Base-by-base conservation (phyloP, 2,113 vertebrate genomes). In the Macquaria ambigua region DNA sequence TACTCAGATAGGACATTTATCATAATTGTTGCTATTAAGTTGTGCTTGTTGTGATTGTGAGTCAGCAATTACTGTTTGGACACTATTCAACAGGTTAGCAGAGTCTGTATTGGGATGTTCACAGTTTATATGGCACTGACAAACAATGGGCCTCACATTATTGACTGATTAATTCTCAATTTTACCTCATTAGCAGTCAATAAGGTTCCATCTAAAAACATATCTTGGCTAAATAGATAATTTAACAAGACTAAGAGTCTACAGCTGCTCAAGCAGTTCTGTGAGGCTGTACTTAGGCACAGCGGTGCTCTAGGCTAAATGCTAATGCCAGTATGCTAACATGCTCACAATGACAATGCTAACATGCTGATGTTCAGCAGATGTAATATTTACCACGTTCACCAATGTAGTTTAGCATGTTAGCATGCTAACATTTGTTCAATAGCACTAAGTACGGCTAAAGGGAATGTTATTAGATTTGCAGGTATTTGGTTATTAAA, bases 1-100 rank as follows among this genome's bases (percentile, higher is more conserved):
- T 18, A 12, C 37, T 70, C 46, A 50, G 37, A 66, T 28, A 56
- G 31, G 58, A 68, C 71, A 91, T 89, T 75, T 74, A 84, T 86
- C 87, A 75, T 28, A 31, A 73, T 59, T 58, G 9, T 25, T 80
- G 56, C 69, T 84, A 50, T 74, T 68, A 82, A 74, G 41, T 59
- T 78, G 15, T 14, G 20, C 62, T 67, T 58, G 23, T 70, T 71
- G 64, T 63, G 62, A 77, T 58, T 70, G n/a, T 67, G 56, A 76
- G 46, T 85, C 31, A 77, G 68, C 70, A 39, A 21, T 43, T 61
- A 23, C 4, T 64, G 31, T n/a, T 64, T 4, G 23, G 8, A 48
- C 9, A 52, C 21, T 34, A n/a, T 31, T 78, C 5, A 55, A 46
- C 41, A 5, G 6, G 15, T 58, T 9, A 43, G 23, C 53, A 18